phyloP scores from a whole-genome alignment of 2,113 vertebrate genomes.

The Myrmophylax atrothorax region DNA sequence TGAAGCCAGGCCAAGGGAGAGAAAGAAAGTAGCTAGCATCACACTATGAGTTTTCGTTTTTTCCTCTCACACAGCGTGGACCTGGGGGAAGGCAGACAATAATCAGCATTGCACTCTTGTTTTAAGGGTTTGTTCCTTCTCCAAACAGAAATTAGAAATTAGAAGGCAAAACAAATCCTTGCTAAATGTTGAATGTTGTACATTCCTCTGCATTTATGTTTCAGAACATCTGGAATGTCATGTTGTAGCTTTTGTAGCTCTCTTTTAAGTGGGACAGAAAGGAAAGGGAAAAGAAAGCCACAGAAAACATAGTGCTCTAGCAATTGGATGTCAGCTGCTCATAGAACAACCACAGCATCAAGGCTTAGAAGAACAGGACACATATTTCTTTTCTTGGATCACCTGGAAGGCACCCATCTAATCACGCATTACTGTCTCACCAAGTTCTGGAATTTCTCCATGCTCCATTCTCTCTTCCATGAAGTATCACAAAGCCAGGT shows the following conservation, averaged over 20 bases:
- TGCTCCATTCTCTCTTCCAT: neutral
- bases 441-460: neutral
- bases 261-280: neutral
- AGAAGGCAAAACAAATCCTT: neutral
- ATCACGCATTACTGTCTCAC: neutral
- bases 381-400: neutral
- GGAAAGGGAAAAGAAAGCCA: neutral
- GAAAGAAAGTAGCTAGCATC: neutral
- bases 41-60: neutral
- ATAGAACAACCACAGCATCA: neutral
- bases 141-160: slow-evolving; percentile 1
- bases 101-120: neutral
- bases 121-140: neutral
- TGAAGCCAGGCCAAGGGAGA: neutral
- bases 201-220: neutral
- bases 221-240: neutral
- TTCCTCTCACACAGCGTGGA: neutral
- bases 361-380: neutral
- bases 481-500: neutral
- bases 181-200: neutral
- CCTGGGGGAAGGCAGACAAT: neutral
- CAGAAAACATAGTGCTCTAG: neutral
- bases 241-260: neutral
- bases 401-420: neutral
- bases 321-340: neutral